phyloP scores from a whole-genome alignment of 2,888 invertebrate species.

The Oscheius myriophilus region DNA sequence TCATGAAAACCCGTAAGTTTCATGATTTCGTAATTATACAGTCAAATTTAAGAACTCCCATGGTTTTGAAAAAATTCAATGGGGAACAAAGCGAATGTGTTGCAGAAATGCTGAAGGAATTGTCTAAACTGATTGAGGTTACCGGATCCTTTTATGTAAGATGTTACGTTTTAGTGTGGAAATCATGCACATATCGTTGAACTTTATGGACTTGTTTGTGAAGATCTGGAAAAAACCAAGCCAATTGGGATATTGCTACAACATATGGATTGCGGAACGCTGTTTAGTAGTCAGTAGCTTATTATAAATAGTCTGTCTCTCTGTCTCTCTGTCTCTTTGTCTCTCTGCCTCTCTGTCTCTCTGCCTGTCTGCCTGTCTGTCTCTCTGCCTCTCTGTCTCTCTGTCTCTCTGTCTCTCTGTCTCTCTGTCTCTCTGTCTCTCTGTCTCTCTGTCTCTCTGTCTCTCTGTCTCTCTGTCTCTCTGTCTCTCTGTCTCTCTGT shows the following conservation, averaged over 20 bases:
- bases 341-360: no score
- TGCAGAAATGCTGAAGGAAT: not conserved
- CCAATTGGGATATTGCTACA: not conserved
- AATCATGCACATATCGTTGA: conserved; percentile 4
- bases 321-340: no score
- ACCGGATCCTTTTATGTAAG: no score
- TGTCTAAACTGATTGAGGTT: conserved; percentile 7
- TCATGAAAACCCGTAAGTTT: no score
- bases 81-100: not conserved
- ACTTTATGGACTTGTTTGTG: not conserved
- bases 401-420: no score
- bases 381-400: no score
- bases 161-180: conserved; percentile 1
- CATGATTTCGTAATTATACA: not conserved
- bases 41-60: conserved; percentile 4
- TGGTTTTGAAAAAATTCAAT: conserved; percentile 10
- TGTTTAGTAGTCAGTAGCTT: not conserved
- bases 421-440: no score
- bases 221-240: not conserved
- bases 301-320: not conserved
- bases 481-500: no score
- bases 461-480: no score
- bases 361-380: no score
- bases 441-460: no score
- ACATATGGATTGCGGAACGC: conserved; percentile 6